These are phyloP conservation scores for Psammodynastes pulverulentus DNA, from an alignment of 2,113 vertebrate species.

Conservation along the genomic window DNA sequence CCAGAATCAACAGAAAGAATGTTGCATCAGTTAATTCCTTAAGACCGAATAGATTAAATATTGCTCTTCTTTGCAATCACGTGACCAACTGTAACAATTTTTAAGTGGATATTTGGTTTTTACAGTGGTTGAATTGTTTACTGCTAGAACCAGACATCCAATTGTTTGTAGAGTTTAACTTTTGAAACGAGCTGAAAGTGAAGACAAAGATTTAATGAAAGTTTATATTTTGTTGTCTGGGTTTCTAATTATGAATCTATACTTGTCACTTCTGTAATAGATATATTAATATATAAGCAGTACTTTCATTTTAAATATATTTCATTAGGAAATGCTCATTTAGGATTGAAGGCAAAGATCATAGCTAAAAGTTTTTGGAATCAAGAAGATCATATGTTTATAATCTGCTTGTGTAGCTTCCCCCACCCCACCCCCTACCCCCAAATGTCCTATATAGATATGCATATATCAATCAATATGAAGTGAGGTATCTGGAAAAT, in stretches of 20 bases:
- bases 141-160: neutral
- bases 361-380: neutral
- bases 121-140: neutral
- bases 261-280: neutral
- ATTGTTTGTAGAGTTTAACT: neutral
- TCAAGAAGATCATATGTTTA: neutral
- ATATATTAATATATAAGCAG: neutral
- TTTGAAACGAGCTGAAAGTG: neutral
- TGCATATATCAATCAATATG: neutral
- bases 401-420: neutral
- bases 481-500: neutral
- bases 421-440: rapidly evolving
- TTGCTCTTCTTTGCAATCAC: neutral
- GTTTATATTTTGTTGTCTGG: neutral
- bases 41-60: neutral
- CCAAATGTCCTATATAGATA: neutral
- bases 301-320: neutral
- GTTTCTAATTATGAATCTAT: neutral
- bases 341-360: neutral
- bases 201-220: neutral
- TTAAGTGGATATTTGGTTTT: neutral
- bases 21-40: slow-evolving; percentile 40
- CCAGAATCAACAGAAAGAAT: slow-evolving; percentile 24
- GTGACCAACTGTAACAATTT: neutral
- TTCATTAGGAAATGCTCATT: neutral